Evolutionary conservation across 2,113 vertebrate species (phyloP), one percentile per base, ranked within the genome.

Genomic region (Dicentrarchus labrax): DNA sequence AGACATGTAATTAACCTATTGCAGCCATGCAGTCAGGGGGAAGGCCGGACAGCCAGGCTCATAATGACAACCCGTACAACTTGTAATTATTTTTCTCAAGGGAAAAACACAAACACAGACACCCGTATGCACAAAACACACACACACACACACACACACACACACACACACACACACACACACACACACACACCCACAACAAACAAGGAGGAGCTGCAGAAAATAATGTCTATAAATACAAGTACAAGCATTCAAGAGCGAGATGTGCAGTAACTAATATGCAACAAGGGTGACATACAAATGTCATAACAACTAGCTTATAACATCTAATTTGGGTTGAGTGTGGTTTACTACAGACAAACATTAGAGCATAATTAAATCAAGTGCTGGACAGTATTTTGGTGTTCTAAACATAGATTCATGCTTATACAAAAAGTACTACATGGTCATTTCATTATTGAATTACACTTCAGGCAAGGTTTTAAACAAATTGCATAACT

Each of bases 1-100:
- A 95, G 94, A 94, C 94, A 87, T 96, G 86, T 94, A 94, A 96
- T 96, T 95, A 95, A 94, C 93, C 89, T 87, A 86, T 84, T 76
- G 88, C 84, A 89, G 89, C 85, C 89, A 82, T 86, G 90, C 80
- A 92, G 93, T 92, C 88, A 87, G 78, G 84, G 78, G 84, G 91
- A 86, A 90, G 84, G 83, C 64, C 51, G 87, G 89, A 88, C 80
- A 81, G 83, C 76, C 83, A 86, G 91, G 88, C 90, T 90, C 88
- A 88, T 95, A 95, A 95, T 95, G 86, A 95, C 89, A 95, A 91
- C 92, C 72, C 81, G 24, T 77, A 80, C 76, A 86, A 93, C 91
- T 84, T 88, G 74, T 92, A 94, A 95, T 96, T 95, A 95, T 91
- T 87, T 90, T 85, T 88, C 78, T 82, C 76, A 38, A 76, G 72